Evolutionary conservation across 1,140 invertebrate genomes (phyloP).

Genomic region (Psilanteris sp.): DNA sequence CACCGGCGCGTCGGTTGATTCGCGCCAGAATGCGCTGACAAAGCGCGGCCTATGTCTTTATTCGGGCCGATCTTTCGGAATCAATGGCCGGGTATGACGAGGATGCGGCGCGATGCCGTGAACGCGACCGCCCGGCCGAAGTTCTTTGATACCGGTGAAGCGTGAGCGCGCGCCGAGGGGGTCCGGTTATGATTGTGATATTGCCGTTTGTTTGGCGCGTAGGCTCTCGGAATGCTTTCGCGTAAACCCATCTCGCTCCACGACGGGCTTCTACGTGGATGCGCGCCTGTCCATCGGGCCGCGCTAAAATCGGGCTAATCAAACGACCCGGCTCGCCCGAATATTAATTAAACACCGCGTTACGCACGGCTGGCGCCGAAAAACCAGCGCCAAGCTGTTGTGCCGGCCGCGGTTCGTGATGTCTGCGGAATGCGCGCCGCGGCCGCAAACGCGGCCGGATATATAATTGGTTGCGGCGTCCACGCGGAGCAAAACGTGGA

Average conservation of each 20-base stretch:
- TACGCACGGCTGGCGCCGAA: conserved; percentile 45
- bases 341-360: conserved; percentile 74
- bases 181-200: conserved; percentile 78
- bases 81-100: conserved; percentile 52
- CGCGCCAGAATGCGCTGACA: too few relatives aligned
- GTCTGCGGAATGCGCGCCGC: too few relatives aligned
- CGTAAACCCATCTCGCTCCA: conserved; percentile 48
- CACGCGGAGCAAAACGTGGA: too few relatives aligned
- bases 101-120: conserved; percentile 52
- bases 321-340: conserved; percentile 71
- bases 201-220: conserved; percentile 74
- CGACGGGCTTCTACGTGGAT: conserved; percentile 61
- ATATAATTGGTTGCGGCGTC: too few relatives aligned
- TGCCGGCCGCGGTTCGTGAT: too few relatives aligned
- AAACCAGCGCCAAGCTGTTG: too few relatives aligned
- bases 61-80: conserved; percentile 59
- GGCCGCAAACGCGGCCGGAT: too few relatives aligned
- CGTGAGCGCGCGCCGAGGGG: conserved; percentile 69
- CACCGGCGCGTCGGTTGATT: too few relatives aligned
- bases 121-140: conserved; percentile 61
- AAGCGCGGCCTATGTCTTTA: too few relatives aligned
- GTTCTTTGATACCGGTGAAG: conserved; percentile 73
- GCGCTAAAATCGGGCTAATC: conserved; percentile 75
- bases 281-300: conserved; percentile 68
- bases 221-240: conserved; percentile 72